Evolutionary conservation across 2,888 invertebrate genomes (phyloP).

Genomic region (Mythimna ferrago): DNA sequence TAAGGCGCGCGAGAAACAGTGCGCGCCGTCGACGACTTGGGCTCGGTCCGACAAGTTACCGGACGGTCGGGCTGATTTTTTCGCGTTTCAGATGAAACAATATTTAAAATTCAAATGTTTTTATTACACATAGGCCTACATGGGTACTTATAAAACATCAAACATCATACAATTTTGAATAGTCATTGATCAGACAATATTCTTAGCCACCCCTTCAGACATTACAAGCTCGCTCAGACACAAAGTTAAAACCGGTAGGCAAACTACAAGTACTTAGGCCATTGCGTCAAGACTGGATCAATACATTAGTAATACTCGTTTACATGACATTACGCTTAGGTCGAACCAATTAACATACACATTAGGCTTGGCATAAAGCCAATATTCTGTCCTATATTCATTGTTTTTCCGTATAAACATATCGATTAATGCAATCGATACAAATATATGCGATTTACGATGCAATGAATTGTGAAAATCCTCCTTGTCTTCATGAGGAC

Average conservation of each 20-base stretch:
- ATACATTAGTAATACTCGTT: slow-evolving; percentile 68
- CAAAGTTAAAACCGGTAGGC: slow-evolving; percentile 34
- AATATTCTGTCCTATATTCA: slow-evolving; percentile 60
- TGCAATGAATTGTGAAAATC: slow-evolving; percentile 32
- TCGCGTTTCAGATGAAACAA: too few relatives aligned
- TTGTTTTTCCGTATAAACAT: slow-evolving; percentile 59
- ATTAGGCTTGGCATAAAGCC: slow-evolving; percentile 56
- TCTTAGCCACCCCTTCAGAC: slow-evolving; percentile 3
- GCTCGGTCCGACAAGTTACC: too few relatives aligned
- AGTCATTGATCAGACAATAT: neutral
- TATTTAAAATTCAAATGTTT: too few relatives aligned
- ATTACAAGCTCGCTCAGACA: neutral
- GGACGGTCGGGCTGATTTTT: too few relatives aligned
- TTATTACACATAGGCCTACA: too few relatives aligned
- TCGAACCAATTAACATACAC: slow-evolving; percentile 53
- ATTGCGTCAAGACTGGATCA: slow-evolving; percentile 58
- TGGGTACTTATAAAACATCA: too few relatives aligned
- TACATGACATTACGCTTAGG: slow-evolving; percentile 58
- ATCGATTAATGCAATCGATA: slow-evolving; percentile 58
- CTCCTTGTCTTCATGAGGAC: neutral
- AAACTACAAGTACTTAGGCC: slow-evolving; percentile 19
- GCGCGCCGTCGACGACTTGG: too few relatives aligned
- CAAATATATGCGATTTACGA: slow-evolving; percentile 42
- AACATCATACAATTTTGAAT: too few relatives aligned
- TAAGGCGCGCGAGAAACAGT: too few relatives aligned